Base-by-base conservation (phyloP, 2,113 vertebrate genomes). In the Aramus guarauna region DNA sequence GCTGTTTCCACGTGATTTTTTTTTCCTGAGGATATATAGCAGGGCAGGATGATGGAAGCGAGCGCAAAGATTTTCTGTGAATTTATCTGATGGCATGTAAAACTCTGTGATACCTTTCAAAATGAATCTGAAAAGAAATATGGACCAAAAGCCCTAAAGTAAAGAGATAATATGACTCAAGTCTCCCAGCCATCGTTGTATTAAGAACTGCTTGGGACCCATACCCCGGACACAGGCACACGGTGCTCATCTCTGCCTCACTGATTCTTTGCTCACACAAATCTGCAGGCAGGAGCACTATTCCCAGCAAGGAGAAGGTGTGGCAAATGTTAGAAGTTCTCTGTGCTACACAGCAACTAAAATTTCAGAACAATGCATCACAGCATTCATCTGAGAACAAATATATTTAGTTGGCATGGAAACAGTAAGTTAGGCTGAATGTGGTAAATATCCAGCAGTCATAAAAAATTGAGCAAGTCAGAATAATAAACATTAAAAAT, bases 361-460 rank as follows among this genome's bases (percentile, higher is more conserved):
- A 43, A 92, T 96, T 96, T 95, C 95, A 87, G 73, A 94, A 81
- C 43, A 93, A 96, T 94, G 88, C 96, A 97, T 97, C 97, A 97
- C 41, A 85, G 95, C 96, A 29, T 79, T 97, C 97, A 79, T 94
- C 96, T 83, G 96, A 97, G 97, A 98, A 98, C 97, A 98, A 97
- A 98, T 96, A 94, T 83, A 92, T 97, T 98, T 97, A 97, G 97
- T 96, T 98, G 98, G 97, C 97, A 97, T 94, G 88, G 96, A 97
- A 97, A 98, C 97, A 95, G 98, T 45, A 95, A 97, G 95, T 97
- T 90, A 88, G 96, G 83, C 88, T 94, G 96, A 94, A 91, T 63
- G 96, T 92, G 97, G 97, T 97, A 98, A 98, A 98, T 97, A 98
- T 97, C 98, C 96, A 97, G 95, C 95, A 96, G 97, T 95, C 97